phyloP scores from a whole-genome alignment of 53 echinoderm and acorn worm genomes.

The Hippasteria phrygiana region DNA sequence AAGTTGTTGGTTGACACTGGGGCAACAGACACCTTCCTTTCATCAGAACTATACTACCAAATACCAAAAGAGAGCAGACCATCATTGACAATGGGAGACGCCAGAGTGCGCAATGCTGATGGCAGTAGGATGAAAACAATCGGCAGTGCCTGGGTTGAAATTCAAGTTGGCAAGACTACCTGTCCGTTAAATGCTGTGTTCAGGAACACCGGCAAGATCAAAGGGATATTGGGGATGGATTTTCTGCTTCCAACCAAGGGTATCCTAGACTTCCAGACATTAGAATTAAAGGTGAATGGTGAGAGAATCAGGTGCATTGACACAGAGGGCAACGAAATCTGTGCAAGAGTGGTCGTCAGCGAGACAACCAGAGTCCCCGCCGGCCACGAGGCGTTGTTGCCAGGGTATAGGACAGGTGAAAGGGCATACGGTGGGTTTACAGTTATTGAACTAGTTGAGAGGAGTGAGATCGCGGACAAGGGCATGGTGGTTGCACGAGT shows the following conservation, averaged over 20 bases:
- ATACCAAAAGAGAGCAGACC: background rate
- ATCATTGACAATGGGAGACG: background rate
- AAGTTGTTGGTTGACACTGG: slow-evolving; percentile 16
- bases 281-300: slow-evolving; percentile 10
- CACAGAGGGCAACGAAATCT: background rate
- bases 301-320: slow-evolving; percentile 10
- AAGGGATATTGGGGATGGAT: slow-evolving; percentile 61
- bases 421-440: background rate
- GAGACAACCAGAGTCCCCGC: slow-evolving; percentile 33
- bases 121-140: slow-evolving; percentile 9
- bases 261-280: slow-evolving; percentile 2
- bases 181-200: slow-evolving; percentile 25
- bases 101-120: slow-evolving; percentile 28
- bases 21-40: background rate
- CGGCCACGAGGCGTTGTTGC: slow-evolving; percentile 46
- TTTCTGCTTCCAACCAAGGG: slow-evolving; percentile 19
- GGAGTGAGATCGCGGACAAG: slow-evolving; percentile 20
- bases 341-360: slow-evolving; percentile 31
- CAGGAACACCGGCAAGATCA: slow-evolving; percentile 43
- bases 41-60: background rate
- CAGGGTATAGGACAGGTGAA: background rate
- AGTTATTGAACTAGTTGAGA: slow-evolving; percentile 39
- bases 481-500: slow-evolving; percentile 61
- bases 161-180: background rate
- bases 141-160: background rate